A percentile compares a stretch with the other conserved stretches of the same genome.
Evolutionary conservation across 2,113 vertebrate genomes (phyloP).

Genomic region (Delphinapterus leucas): DNA sequence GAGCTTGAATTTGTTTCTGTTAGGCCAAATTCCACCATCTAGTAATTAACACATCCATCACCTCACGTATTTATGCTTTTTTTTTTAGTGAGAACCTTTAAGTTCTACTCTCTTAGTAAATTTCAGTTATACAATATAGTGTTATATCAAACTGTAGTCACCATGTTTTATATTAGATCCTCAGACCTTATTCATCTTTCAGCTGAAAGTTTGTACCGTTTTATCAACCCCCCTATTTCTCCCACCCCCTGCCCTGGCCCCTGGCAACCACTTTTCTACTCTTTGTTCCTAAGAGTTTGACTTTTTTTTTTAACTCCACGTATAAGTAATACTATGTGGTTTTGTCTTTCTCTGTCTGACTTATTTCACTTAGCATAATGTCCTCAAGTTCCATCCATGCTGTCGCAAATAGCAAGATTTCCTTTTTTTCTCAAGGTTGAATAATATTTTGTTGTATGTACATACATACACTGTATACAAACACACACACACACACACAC

Average conservation of each 20-base stretch:
- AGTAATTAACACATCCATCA: not conserved
- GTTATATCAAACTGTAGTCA: not conserved
- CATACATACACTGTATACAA: not conserved
- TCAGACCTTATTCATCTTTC: not conserved
- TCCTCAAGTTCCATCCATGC: not conserved
- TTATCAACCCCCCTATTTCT: not conserved
- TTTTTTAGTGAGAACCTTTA: not conserved
- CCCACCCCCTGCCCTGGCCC: not conserved
- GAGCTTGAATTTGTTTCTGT: not conserved
- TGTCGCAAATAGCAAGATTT: not conserved
- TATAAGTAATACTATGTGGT: not conserved
- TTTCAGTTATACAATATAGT: not conserved
- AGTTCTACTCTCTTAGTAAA: not conserved
- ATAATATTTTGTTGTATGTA: not conserved
- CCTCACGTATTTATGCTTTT: not conserved
- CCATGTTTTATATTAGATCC: not conserved
- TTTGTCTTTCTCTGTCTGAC: not conserved
- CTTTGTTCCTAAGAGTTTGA: not conserved
- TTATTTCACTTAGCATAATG: not conserved
- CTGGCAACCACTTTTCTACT: not conserved
- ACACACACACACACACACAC: not conserved
- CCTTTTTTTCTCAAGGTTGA: not conserved
- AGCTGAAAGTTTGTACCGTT: not conserved
- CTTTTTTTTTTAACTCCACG: not conserved
- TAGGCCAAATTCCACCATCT: not conserved